These are phyloP conservation scores for Serilophus lunatus DNA, from an alignment of 2,113 vertebrate species.

Conservation along the genomic window DNA sequence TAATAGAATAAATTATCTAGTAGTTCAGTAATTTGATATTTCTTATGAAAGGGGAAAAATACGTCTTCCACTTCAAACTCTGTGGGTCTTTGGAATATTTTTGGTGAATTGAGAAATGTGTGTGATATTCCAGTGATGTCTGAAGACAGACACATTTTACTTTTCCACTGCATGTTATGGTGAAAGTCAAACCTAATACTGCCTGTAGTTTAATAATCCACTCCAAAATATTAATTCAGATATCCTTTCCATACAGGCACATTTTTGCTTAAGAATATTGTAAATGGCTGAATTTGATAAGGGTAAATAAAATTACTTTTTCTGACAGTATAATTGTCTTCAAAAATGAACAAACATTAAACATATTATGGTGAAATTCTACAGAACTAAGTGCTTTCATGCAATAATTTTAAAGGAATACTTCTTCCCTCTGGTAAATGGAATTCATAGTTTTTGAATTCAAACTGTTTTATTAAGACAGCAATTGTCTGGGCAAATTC, in stretches of 20 bases:
- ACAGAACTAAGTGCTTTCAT: not conserved
- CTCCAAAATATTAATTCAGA: not conserved
- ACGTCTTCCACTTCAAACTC: not conserved
- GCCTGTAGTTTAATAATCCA: not conserved
- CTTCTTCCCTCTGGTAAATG: constrained; percentile 38
- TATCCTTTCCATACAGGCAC: not conserved
- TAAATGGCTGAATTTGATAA: not conserved
- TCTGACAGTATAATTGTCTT: not conserved
- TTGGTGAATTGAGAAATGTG: not conserved
- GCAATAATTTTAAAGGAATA: constrained; percentile 31
- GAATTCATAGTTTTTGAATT: constrained; percentile 34
- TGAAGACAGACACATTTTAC: not conserved
- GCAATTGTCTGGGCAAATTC: constrained; percentile 26
- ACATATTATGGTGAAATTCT: not conserved
- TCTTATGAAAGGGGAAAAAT: not conserved
- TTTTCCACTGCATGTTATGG: not conserved
- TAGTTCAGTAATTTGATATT: not conserved
- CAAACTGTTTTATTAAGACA: constrained; percentile 53
- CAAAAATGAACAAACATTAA: not conserved
- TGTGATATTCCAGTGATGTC: not conserved
- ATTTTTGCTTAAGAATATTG: not conserved
- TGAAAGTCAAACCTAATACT: not conserved
- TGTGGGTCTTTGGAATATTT: not conserved
- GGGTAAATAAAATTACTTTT: not conserved
- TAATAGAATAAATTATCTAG: not conserved